Percentiles rank a stretch among this genome's conserved stretches.
Evolutionary conservation across 2,888 invertebrate species (phyloP).

Genomic region (Ischnus inquisitorius): DNA sequence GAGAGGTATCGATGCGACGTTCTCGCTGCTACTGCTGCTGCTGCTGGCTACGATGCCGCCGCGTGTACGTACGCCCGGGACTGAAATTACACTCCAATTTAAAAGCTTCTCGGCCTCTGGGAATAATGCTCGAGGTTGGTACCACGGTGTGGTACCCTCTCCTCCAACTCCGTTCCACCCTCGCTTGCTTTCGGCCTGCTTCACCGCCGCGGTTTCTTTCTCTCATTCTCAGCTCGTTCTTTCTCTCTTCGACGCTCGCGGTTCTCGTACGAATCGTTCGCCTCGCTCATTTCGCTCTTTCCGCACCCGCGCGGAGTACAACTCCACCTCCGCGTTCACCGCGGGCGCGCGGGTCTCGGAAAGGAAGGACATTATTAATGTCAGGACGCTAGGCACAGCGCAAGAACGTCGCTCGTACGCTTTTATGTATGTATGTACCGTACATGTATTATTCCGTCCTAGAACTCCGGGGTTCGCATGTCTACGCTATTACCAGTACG

Average conservation of each 20-base stretch:
- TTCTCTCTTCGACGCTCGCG: constrained; percentile 32
- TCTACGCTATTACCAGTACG: constrained; percentile 70
- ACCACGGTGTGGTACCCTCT: constrained; percentile 81
- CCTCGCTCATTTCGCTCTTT: constrained; percentile 64
- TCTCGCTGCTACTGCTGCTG: constrained; percentile 45
- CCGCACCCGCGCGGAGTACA: constrained; percentile 62
- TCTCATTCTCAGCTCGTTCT: constrained; percentile 32
- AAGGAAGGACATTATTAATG: constrained; percentile 83
- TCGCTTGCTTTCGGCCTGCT: constrained; percentile 32
- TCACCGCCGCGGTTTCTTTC: constrained; percentile 54
- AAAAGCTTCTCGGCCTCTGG: constrained; percentile 74
- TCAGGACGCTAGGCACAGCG: constrained; percentile 76
- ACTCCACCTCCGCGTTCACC: constrained; percentile 60
- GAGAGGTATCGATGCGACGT: constrained; percentile 70
- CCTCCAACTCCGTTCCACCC: constrained; percentile 55
- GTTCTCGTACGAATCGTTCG: constrained; percentile 33
- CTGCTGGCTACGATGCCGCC: constrained; percentile 47
- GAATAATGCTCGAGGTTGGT: constrained; percentile 79
- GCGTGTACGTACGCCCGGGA: constrained; percentile 55
- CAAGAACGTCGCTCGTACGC: constrained; percentile 70
- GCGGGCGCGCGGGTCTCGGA: constrained; percentile 39
- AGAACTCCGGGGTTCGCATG: constrained; percentile 69
- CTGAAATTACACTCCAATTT: constrained; percentile 76
- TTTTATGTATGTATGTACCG: constrained; percentile 46
- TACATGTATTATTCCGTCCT: constrained; percentile 66